Evolutionary conservation across 2,888 invertebrate species (phyloP).

Genomic region (Apocheima hispidaria): DNA sequence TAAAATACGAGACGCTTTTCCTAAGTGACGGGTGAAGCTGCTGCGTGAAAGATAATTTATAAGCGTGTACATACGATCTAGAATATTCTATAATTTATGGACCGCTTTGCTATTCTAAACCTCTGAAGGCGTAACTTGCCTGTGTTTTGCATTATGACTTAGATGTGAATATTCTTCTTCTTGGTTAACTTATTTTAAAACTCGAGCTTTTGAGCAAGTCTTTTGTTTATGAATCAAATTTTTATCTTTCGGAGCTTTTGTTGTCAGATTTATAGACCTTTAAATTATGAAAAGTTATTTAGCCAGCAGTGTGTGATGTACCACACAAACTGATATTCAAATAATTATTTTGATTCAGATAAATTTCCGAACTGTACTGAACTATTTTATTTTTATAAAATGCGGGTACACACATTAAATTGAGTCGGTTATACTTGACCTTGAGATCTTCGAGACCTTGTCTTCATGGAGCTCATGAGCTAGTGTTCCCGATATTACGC

Average conservation of each 20-base stretch:
- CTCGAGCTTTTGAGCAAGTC: slow-evolving; percentile 1
- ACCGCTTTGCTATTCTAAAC: slow-evolving; percentile 25
- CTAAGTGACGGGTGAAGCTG: slow-evolving; percentile 42
- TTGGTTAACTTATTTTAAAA: slow-evolving; percentile 11
- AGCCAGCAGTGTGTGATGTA: neutral
- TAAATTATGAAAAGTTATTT: slow-evolving; percentile 6
- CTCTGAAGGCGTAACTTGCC: slow-evolving; percentile 12
- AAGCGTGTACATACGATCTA: slow-evolving; percentile 42
- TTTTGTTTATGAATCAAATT: slow-evolving; percentile 12
- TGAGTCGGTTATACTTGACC: no score
- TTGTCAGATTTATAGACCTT: slow-evolving; percentile 7
- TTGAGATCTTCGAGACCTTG: no score
- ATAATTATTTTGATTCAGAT: neutral
- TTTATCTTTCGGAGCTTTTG: slow-evolving; percentile 10
- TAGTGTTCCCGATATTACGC: no score
- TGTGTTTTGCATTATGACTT: slow-evolving; percentile 9
- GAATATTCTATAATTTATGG: slow-evolving; percentile 39
- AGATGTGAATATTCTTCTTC: slow-evolving; percentile 18
- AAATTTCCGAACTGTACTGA: neutral
- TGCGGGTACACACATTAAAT: no score
- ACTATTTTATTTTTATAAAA: no score
- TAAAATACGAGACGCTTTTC: slow-evolving; percentile 49
- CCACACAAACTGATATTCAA: neutral
- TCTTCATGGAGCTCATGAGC: no score
- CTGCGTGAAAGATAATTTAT: slow-evolving; percentile 44